Percentiles rank a stretch among this genome's conserved stretches.
Evolutionary conservation across 2,113 vertebrate species (phyloP).

Genomic region (Sterrhoptilus dennistouni): DNA sequence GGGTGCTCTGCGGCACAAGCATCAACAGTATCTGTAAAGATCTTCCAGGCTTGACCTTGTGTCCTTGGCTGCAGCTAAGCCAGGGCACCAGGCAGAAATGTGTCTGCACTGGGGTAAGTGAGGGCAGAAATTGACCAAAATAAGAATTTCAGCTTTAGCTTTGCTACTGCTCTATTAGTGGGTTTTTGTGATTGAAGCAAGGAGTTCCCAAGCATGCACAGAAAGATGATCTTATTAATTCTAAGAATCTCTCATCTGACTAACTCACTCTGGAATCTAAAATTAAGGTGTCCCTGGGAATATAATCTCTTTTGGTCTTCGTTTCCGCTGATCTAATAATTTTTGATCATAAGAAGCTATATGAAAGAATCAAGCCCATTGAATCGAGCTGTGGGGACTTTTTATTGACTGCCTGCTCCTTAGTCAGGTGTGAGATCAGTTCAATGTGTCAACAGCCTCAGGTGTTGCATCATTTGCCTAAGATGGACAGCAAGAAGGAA

Average conservation of each 20-base stretch:
- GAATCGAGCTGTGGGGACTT: not conserved
- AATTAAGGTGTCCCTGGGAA: not conserved
- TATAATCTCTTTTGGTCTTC: not conserved
- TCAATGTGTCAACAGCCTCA: not conserved
- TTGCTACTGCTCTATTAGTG: not conserved
- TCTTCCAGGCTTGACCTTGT: not conserved
- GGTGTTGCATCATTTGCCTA: not conserved
- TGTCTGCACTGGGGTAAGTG: not conserved
- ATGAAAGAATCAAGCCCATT: not conserved
- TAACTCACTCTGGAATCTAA: conserved; percentile 18
- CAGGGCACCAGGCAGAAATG: not conserved
- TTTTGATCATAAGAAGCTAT: not conserved
- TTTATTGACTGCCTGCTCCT: not conserved
- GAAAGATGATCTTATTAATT: not conserved
- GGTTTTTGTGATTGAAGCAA: not conserved
- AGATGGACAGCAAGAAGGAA: not conserved
- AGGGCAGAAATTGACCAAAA: not conserved
- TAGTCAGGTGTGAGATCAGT: not conserved
- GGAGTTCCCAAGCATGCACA: not conserved
- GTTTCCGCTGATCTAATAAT: not conserved
- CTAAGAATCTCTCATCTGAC: not conserved
- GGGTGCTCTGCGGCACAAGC: not conserved
- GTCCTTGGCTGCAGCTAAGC: not conserved
- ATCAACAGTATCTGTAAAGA: not conserved
- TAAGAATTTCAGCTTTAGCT: not conserved